Base-by-base conservation (phyloP, 2,113 vertebrate species). In the Lophius piscatorius region DNA sequence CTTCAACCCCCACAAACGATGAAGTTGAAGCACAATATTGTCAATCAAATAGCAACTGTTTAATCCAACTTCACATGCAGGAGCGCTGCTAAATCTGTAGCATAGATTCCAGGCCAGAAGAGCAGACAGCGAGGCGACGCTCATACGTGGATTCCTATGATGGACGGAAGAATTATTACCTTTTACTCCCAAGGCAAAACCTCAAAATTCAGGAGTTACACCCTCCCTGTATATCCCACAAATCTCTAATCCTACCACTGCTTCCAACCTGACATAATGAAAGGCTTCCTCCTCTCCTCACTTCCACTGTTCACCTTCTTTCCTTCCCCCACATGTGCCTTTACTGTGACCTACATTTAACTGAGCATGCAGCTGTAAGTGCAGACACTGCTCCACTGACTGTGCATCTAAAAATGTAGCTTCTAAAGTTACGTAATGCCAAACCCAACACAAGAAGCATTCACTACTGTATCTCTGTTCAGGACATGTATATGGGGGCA, bases 311-410 rank as follows among this genome's bases (percentile, higher is more conserved):
- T 29, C n/a, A 28, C 68, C 69, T 76, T 76, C 75, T 72, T 75
- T 79, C 41, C 70, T 63, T 68, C 70, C 70, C 64, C 84, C 72
- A 63, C 62, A 62, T 64, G 35, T 75, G 49, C 54, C 64, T 36
- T 40, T 55, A 44, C 52, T 76, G 31, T 80, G 76, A 78, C 84
- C 87, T 82, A 87, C 77, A 80, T 87, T 78, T 72, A 42, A 42
- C 50, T 34, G 63, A 56, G 58, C 70, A 67, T 68, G 76, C 50
- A 74, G 62, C 73, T 72, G 36, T 46, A 63, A 39, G 46, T 8
- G 46, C 42, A 59, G 47, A 47, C 64, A 16, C 7, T 2, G 5
- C 56, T 71, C 58, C 48, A 16, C 39, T 59, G 59, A 35, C 24
- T 44, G 45, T 28, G 26, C 5, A 6, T 28, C 26, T 28, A 9